Evolutionary conservation across 2,888 invertebrate species (phyloP), one percentile per base, ranked within the genome.

Genomic region (Marasmarcha lunaedactyla): DNA sequence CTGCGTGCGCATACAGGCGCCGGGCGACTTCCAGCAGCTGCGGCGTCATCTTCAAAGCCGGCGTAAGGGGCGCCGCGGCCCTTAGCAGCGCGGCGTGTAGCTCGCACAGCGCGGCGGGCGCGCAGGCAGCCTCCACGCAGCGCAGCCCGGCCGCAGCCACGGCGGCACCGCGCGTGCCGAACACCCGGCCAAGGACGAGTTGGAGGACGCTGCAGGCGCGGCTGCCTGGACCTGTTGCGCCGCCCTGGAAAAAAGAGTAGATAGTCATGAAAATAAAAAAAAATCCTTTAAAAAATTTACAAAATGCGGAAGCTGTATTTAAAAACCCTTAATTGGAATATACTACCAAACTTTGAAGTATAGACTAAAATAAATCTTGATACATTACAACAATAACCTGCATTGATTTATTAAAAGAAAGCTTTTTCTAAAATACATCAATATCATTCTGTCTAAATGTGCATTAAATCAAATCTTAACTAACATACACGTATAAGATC

Each of bases 31-130:
- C 60, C 63, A 61, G 89, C 85, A 69, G 91, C 1, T 92, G 91
- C 71, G 93, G 91, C 48, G 14, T 12, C 83, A 38, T 89, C 88
- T 59, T 92, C 87, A 60, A 50, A 45, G 93, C 69, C 50, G 89
- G 88, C 58, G 90, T 86, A 13, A 14, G 34, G 57, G 90, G 86
- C 13, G 12, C 13, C 33, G 53, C 44, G 9, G 55, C 49, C 59
- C 88, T 88, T 41, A 93, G 68, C 42, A 93, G 69, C 27, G 89
- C 51, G 34, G 61, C 70, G 53, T 57, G 65, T 49, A 58, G 47
- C 45, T 57, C 59, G 41, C 51, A 54, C 12, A 51, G 33, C 47
- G 86, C 65, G 90, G 87, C 47, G 33, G 48, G 46, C 59, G 90
- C 42, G 69, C 51, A 64, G 90, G 91, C 50, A 91, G 87, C 45